phyloP scores from a whole-genome alignment of 2,113 vertebrate species.

The Solenodon paradoxus region DNA sequence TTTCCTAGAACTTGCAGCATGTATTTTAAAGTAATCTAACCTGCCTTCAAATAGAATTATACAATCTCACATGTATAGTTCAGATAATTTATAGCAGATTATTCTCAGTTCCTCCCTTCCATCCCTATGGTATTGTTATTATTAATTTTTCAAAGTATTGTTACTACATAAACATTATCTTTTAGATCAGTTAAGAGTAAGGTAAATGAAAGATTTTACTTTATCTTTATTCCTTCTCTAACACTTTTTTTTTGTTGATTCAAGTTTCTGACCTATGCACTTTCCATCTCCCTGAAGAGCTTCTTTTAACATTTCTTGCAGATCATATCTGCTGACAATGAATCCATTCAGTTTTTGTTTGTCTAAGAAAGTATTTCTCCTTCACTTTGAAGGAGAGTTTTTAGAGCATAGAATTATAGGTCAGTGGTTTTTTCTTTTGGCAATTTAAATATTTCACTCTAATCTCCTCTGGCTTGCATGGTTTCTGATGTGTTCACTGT shows the following conservation, averaged over 20 bases:
- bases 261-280: neutral
- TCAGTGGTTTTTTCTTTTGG: neutral
- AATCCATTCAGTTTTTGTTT: neutral
- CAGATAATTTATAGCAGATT: neutral
- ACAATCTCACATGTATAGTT: neutral
- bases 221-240: neutral
- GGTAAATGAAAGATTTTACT: constrained; percentile 6
- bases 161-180: neutral
- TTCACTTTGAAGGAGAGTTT: neutral
- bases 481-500: neutral
- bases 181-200: constrained; percentile 13
- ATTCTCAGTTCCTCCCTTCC: neutral
- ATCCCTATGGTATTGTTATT: neutral
- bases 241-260: neutral
- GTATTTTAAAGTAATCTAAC: neutral
- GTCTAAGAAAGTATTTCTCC: too few relatives aligned
- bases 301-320: neutral
- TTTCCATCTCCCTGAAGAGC: neutral
- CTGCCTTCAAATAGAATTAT: neutral
- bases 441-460: neutral
- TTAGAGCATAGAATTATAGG: neutral
- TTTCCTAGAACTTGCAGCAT: neutral
- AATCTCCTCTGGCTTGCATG: neutral
- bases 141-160: neutral
- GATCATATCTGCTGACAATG: neutral